Evolutionary conservation across 2,888 invertebrate species (phyloP).

Genomic region (Steinernema carpocapsae): DNA sequence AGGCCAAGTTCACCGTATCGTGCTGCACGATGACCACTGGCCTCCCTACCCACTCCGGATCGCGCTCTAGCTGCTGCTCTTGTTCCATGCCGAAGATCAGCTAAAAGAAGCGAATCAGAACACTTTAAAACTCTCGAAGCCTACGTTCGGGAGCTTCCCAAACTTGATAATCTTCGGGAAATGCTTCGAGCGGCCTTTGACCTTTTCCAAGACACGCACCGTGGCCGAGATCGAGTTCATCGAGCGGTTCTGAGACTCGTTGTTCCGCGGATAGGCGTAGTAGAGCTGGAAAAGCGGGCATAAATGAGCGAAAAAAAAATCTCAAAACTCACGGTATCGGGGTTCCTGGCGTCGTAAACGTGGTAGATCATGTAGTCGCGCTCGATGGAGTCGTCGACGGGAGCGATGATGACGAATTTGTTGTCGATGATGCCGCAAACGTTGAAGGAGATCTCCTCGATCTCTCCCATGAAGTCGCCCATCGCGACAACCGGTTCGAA

Average conservation of each 20-base stretch:
- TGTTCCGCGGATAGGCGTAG: slow-evolving; percentile 24
- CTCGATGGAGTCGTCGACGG: slow-evolving; percentile 41
- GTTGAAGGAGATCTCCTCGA: slow-evolving; percentile 41
- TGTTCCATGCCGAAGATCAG: slow-evolving; percentile 43
- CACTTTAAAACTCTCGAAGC: background rate
- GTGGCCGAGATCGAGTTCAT: slow-evolving; percentile 25
- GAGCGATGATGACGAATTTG: slow-evolving; percentile 38
- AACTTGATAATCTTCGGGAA: slow-evolving; percentile 46
- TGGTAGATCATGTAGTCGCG: slow-evolving; percentile 44
- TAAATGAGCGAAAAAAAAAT: background rate
- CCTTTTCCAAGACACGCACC: slow-evolving; percentile 25
- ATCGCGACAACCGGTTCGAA: background rate
- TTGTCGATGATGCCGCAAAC: slow-evolving; percentile 41
- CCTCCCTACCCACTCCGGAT: slow-evolving; percentile 45
- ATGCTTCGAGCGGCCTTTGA: slow-evolving; percentile 38
- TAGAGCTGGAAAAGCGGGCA: slow-evolving; percentile 4
- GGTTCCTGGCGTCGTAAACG: slow-evolving; percentile 37
- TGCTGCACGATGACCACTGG: slow-evolving; percentile 40
- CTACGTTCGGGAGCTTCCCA: slow-evolving; percentile 42
- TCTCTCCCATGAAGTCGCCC: slow-evolving; percentile 39
- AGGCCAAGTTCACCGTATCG: slow-evolving; percentile 32
- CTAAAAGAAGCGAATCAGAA: slow-evolving; percentile 31
- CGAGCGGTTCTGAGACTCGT: slow-evolving; percentile 33
- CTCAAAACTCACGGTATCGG: slow-evolving; percentile 18
- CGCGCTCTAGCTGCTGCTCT: slow-evolving; percentile 43